Evolutionary conservation across 2,113 vertebrate species (phyloP), one percentile per base, ranked within the genome.

Genomic region (Oryzias celebensis): DNA sequence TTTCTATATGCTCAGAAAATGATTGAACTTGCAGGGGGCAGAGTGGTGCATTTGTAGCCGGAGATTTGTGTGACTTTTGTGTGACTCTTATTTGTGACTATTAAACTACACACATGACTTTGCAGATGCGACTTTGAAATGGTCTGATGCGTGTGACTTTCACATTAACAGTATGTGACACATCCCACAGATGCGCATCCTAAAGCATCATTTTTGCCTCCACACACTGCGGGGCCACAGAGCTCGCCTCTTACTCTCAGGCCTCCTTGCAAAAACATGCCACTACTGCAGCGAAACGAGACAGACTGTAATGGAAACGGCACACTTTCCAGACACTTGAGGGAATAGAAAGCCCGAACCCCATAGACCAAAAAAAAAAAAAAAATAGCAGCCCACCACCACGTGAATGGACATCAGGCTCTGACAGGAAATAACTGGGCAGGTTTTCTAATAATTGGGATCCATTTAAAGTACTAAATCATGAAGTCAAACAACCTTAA

Each of bases 261-360:
- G 83, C 88, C 83, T 87, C 71, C 63, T 55, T 83, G 77, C 82
- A 89, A 91, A 87, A 90, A 92, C 83, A 91, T 88, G 61, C 60
- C 73, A n/a, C 16, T 24, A 60, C 68, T 69, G 80, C 84, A 72
- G 73, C 59, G 77, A 89, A 90, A 89, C 75, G 13, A 62, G 90
- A 91, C 67, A 50, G 81, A 73, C 87, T 20, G 75, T 87, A 89
- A 68, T 69, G 85, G 86, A 90, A 92, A 91, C 73, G 73, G 65
- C 82, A 87, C 70, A 52, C 88, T 88, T 91, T 87, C 89, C 92
- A 95, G 93, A 94, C 91, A 91, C 89, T 20, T 4, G 4, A 81
- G 91, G 91, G 91, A 94, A 93, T 78, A 90, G 64, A 68, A 77
- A 90, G 86, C 77, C 83, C 88, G 85, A 90, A 51, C 55, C 62